Percentiles rank a stretch among this genome's conserved stretches.
These are phyloP conservation scores for Scalopus aquaticus DNA, from an alignment of 2,113 vertebrate genomes.

Conservation along the genomic window DNA sequence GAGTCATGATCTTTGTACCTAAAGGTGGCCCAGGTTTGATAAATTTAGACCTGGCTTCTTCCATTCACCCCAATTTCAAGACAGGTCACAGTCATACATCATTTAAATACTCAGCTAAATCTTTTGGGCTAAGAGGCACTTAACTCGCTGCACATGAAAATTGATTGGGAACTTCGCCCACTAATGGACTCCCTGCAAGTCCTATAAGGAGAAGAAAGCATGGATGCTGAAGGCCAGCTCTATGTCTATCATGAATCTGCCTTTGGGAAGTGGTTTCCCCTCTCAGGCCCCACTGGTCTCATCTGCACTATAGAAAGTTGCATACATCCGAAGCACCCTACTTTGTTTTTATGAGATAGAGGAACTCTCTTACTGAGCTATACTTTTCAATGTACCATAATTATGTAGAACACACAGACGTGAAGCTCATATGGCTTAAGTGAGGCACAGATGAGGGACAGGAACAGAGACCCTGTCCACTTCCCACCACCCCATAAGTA, in stretches of 20 bases:
- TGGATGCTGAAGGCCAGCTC: not conserved
- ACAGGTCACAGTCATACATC: not conserved
- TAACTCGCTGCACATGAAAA: not conserved
- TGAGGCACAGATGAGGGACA: not conserved
- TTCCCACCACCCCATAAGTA: fast-evolving
- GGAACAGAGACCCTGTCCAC: not conserved
- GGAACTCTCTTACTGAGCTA: not conserved
- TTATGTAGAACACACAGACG: not conserved
- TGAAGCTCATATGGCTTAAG: not conserved
- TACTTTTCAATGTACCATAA: not conserved
- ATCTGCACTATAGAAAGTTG: not conserved
- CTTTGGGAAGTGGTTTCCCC: not conserved
- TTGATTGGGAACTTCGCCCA: not conserved
- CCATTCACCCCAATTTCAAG: not conserved
- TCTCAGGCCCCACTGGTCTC: not conserved
- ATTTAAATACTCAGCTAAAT: conserved; percentile 2
- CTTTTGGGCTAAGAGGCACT: not conserved
- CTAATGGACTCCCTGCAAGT: not conserved
- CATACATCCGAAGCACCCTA: not conserved
- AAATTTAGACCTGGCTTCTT: not conserved
- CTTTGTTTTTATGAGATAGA: not conserved
- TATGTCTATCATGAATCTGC: not conserved
- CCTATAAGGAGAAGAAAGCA: not conserved
- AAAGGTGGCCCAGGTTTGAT: not conserved
- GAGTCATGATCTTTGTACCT: not conserved